Evolutionary conservation across 2,888 invertebrate species (phyloP).

Genomic region (Hoplodrina blanda): DNA sequence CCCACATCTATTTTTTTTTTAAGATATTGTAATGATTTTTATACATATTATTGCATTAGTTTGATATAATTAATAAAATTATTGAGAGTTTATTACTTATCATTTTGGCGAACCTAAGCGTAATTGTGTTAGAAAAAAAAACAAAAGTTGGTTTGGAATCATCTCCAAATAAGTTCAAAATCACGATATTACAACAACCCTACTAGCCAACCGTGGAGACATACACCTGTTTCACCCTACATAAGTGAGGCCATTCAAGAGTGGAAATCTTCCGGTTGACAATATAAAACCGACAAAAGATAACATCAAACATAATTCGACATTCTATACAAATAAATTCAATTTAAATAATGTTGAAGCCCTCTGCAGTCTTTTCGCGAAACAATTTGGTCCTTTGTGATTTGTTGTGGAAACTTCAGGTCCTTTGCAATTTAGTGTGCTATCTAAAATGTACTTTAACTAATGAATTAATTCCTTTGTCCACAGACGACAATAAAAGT

Average conservation of each 20-base stretch:
- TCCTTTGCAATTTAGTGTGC: not conserved
- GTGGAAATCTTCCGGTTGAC: slow-evolving; percentile 31
- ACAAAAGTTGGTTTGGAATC: no score
- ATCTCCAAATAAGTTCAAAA: not conserved
- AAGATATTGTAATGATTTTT: no score
- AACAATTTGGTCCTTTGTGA: not conserved
- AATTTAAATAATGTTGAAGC: slow-evolving; percentile 5
- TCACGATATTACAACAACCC: not conserved
- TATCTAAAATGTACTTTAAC: not conserved
- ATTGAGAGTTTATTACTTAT: no score
- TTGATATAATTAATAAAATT: no score
- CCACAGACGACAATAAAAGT: slow-evolving; percentile 97
- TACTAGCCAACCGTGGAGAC: slow-evolving; percentile 19
- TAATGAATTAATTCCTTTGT: slow-evolving; percentile 49
- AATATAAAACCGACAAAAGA: slow-evolving; percentile 11
- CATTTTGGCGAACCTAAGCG: no score
- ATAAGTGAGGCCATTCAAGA: slow-evolving; percentile 38
- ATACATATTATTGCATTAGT: no score
- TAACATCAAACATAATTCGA: slow-evolving; percentile 13
- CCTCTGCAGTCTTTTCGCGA: not conserved
- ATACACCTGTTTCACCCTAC: slow-evolving; percentile 31
- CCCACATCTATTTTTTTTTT: no score
- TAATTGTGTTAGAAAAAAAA: no score
- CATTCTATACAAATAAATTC: slow-evolving; percentile 37
- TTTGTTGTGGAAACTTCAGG: not conserved